Percentiles rank a stretch among this genome's conserved stretches.
phyloP scores from a whole-genome alignment of 2,113 vertebrate genomes.

The Brevimyrus niger region DNA sequence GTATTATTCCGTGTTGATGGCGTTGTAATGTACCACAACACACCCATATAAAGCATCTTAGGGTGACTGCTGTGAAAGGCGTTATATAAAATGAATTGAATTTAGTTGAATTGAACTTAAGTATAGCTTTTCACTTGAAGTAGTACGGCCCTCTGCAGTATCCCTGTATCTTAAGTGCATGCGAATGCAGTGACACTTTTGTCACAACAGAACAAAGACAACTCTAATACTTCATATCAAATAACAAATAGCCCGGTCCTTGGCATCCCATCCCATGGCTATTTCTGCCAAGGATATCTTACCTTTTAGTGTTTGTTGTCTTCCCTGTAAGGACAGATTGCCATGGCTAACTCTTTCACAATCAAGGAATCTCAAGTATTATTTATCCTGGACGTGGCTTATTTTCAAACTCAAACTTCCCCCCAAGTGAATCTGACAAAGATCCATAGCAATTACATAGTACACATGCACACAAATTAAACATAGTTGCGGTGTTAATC shows the following conservation, averaged over 20 bases:
- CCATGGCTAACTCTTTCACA: neutral
- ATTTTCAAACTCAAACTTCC: neutral
- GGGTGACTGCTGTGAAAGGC: no score
- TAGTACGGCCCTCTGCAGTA: no score
- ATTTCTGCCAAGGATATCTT: neutral
- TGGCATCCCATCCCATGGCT: neutral
- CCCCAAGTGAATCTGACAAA: neutral
- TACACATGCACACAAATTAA: neutral
- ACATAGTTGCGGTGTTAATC: no score
- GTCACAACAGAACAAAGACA: neutral
- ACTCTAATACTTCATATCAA: neutral
- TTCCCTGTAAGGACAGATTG: neutral
- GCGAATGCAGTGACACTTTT: no score
- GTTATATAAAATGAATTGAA: no score
- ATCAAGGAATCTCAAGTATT: neutral
- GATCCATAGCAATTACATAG: neutral
- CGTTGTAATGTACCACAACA: no score
- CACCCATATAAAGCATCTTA: no score
- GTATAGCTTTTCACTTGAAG: no score
- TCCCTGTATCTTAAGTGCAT: no score
- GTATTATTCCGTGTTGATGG: no score
- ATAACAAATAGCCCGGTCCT: neutral
- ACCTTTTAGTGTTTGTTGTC: neutral
- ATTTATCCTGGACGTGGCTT: neutral
- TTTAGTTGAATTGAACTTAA: no score